Percentiles rank a stretch among this genome's conserved stretches.
phyloP scores from a whole-genome alignment of 2,113 vertebrate genomes.

The Neolamprologus caudopunctatus region DNA sequence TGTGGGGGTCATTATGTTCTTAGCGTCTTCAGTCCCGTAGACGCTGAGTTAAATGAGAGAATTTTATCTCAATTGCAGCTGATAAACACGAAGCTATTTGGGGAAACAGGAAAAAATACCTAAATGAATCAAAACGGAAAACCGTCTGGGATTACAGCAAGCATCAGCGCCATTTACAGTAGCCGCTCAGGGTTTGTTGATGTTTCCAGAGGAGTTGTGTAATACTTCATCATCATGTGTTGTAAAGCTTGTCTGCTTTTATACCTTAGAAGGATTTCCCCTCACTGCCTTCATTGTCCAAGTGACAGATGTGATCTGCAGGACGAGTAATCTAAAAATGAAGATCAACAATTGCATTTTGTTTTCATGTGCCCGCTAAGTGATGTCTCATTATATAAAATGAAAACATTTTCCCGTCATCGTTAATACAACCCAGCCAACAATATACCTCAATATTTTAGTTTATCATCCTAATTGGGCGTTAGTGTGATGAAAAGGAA shows the following conservation, averaged over 20 bases:
- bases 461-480: background rate
- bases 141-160: slow-evolving; percentile 1
- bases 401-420: background rate
- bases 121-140: slow-evolving; percentile 24
- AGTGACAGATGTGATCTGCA: background rate
- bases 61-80: slow-evolving; percentile 62
- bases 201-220: background rate
- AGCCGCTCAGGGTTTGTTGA: slow-evolving; percentile 7
- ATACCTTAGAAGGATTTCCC: background rate
- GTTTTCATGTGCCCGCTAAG: background rate
- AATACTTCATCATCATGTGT: slow-evolving; percentile 17
- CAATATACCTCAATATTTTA: background rate
- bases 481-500: background rate
- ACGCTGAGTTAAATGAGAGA: slow-evolving; percentile 50
- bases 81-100: slow-evolving; percentile 33
- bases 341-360: background rate
- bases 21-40: slow-evolving; percentile 32
- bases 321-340: background rate
- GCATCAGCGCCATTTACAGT: slow-evolving; percentile 7
- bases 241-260: background rate
- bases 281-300: background rate
- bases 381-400: background rate
- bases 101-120: slow-evolving; percentile 43
- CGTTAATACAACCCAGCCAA: background rate
- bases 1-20: slow-evolving; percentile 50